phyloP scores from a whole-genome alignment of 2,888 invertebrate genomes.

The Brachyopa scutellaris region DNA sequence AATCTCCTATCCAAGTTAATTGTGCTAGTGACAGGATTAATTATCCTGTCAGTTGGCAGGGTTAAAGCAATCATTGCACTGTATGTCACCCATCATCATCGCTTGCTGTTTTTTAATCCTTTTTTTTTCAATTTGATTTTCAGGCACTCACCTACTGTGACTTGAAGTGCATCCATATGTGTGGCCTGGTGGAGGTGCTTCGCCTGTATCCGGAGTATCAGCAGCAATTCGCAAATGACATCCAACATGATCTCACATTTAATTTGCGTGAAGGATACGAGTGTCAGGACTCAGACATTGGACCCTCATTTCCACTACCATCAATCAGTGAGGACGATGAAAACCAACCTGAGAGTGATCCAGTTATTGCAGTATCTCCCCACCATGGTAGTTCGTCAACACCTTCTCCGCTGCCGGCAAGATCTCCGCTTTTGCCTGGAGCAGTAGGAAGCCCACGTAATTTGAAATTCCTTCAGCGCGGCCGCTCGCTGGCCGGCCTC shows the following conservation, averaged over 20 bases:
- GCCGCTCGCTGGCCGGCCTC: slow-evolving; percentile 82
- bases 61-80: neutral
- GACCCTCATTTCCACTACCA: slow-evolving; percentile 86
- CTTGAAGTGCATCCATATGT: slow-evolving; percentile 95
- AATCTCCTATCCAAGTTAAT: neutral
- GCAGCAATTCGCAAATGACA: slow-evolving; percentile 96
- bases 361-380: slow-evolving; percentile 85
- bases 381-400: slow-evolving; percentile 77
- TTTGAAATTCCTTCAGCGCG: slow-evolving; percentile 81
- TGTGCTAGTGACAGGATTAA: slow-evolving; percentile 44
- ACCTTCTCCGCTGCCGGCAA: slow-evolving; percentile 75
- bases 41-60: slow-evolving; percentile 12
- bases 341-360: slow-evolving; percentile 89
- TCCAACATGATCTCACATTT: slow-evolving; percentile 96
- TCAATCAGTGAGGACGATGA: slow-evolving; percentile 98
- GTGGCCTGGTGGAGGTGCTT: slow-evolving; percentile 93
- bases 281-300: slow-evolving; percentile 85
- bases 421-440: slow-evolving; percentile 78
- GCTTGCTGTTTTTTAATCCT: neutral
- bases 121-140: slow-evolving; percentile 32
- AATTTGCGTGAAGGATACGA: slow-evolving; percentile 96
- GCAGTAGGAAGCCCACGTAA: slow-evolving; percentile 78
- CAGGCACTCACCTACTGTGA: slow-evolving; percentile 97
- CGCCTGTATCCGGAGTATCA: slow-evolving; percentile 96
- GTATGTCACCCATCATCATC: neutral